phyloP scores from a whole-genome alignment of 1,140 invertebrate genomes.

The Brachionus calyciflorus region DNA sequence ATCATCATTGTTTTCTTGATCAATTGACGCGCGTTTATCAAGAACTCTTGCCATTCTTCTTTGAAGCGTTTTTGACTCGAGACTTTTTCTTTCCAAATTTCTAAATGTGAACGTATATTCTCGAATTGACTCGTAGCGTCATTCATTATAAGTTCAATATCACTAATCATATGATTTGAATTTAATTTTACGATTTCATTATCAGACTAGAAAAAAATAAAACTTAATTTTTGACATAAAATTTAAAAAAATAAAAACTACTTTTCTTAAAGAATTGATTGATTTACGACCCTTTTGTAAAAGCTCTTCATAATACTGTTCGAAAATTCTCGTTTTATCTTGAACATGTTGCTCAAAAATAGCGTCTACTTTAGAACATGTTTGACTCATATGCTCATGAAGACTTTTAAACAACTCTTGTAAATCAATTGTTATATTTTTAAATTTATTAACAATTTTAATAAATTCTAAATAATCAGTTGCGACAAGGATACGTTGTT shows the following conservation, averaged over 20 bases:
- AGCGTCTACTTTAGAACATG: not conserved
- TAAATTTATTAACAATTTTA: slow-evolving; percentile 7
- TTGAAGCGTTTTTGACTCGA: slow-evolving; percentile 67
- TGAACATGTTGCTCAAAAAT: slow-evolving; percentile 38
- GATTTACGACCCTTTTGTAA: not conserved
- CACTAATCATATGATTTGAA: slow-evolving; percentile 24
- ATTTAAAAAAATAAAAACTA: not conserved
- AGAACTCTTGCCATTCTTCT: slow-evolving; percentile 68
- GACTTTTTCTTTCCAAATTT: slow-evolving; percentile 69
- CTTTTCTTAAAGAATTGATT: not conserved
- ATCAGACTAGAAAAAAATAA: slow-evolving; percentile 8
- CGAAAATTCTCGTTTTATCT: slow-evolving; percentile 27
- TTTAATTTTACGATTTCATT: slow-evolving; percentile 38
- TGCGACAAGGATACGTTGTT: slow-evolving; percentile 70
- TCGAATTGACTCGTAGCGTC: slow-evolving; percentile 2
- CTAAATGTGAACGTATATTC: slow-evolving; percentile 62
- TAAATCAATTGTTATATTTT: slow-evolving; percentile 14
- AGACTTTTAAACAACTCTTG: slow-evolving; percentile 31
- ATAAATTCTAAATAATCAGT: slow-evolving; percentile 43
- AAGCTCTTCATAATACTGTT: slow-evolving; percentile 25
- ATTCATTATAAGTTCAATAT: slow-evolving; percentile 35
- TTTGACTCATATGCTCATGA: not conserved
- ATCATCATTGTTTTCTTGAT: slow-evolving; percentile 73
- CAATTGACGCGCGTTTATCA: slow-evolving; percentile 73
- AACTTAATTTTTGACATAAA: not conserved